A percentile compares a stretch with the other conserved stretches of the same genome.
Evolutionary conservation across 2,888 invertebrate genomes (phyloP).

Genomic region (Dascillus cervinus): DNA sequence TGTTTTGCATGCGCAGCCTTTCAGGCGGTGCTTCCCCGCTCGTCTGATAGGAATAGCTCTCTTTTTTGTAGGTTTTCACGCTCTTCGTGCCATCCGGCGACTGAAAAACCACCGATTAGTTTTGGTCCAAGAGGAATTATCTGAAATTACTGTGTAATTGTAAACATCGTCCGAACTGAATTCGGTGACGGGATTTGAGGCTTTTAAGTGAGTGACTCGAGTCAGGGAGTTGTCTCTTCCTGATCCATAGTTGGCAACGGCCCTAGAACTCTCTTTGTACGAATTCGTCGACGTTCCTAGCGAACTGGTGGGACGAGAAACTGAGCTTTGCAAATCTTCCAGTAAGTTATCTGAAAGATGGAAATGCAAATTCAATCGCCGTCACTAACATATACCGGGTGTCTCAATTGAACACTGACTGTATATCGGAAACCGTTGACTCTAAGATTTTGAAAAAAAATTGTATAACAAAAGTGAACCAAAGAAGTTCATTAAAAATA

Average conservation of each 20-base stretch:
- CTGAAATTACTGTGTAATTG: conserved; percentile 32
- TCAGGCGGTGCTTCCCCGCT: conserved; percentile 29
- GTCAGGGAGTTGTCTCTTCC: conserved; percentile 32
- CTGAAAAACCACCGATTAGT: conserved; percentile 25
- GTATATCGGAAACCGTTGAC: too few species aligned
- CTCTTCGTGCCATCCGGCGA: conserved; percentile 38
- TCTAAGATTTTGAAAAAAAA: too few species aligned
- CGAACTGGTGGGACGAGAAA: conserved; percentile 36
- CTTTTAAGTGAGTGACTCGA: conserved; percentile 31
- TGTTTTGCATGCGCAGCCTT: conserved; percentile 44
- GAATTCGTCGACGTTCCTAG: conserved; percentile 30
- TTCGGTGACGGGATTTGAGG: conserved; percentile 38
- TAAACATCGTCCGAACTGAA: conserved; percentile 39
- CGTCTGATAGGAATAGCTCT: conserved; percentile 36
- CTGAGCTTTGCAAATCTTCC: conserved; percentile 42
- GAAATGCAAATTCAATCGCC: too few species aligned
- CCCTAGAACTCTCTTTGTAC: conserved; percentile 27
- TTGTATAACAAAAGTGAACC: too few species aligned
- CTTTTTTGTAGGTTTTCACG: conserved; percentile 37
- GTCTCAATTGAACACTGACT: too few species aligned
- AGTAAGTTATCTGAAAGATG: conserved; percentile 38
- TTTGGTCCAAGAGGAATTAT: background rate
- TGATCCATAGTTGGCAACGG: conserved; percentile 23
- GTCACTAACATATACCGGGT: too few species aligned
- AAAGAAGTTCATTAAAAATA: too few species aligned